Evolutionary conservation across 2,888 invertebrate genomes (phyloP).

Genomic region (Syritta pipiens): DNA sequence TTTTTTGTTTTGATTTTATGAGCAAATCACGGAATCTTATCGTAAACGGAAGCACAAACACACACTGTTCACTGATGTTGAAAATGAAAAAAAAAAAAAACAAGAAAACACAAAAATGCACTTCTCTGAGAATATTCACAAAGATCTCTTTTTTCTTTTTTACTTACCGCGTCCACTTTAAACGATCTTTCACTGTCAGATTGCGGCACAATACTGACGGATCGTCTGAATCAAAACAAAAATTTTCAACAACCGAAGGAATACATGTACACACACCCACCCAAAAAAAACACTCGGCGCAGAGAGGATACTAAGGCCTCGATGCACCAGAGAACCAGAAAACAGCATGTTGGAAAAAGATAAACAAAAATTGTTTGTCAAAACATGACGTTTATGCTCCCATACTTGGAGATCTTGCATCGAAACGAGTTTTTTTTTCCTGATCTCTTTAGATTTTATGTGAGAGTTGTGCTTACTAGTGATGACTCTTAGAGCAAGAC

Average conservation of each 20-base stretch:
- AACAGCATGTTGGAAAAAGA: slow-evolving; percentile 50
- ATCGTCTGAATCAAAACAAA: slow-evolving; percentile 55
- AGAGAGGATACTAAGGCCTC: slow-evolving; percentile 17
- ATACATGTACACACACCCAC: slow-evolving; percentile 10
- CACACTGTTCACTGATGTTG: slow-evolving; percentile 31
- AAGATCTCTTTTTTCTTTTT: not conserved
- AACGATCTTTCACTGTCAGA: slow-evolving; percentile 53
- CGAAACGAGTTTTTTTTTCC: not conserved
- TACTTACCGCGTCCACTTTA: slow-evolving; percentile 49
- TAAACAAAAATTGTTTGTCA: slow-evolving; percentile 45
- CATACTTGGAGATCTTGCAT: not conserved
- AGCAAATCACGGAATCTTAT: slow-evolving; percentile 48
- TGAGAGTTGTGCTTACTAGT: no score
- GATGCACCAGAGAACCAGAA: slow-evolving; percentile 30
- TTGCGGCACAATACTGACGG: slow-evolving; percentile 59
- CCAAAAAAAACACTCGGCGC: slow-evolving; percentile 38
- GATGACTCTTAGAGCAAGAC: not conserved
- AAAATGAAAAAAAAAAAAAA: not conserved
- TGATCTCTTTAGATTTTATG: no score
- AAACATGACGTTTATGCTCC: slow-evolving; percentile 18
- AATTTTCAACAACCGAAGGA: slow-evolving; percentile 30
- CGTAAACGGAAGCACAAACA: slow-evolving; percentile 60
- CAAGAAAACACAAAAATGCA: slow-evolving; percentile 3
- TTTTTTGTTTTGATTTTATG: slow-evolving; percentile 1
- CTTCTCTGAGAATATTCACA: slow-evolving; percentile 19